phyloP scores from a whole-genome alignment of 1,140 invertebrate genomes.

The Nixonia krombeini region DNA sequence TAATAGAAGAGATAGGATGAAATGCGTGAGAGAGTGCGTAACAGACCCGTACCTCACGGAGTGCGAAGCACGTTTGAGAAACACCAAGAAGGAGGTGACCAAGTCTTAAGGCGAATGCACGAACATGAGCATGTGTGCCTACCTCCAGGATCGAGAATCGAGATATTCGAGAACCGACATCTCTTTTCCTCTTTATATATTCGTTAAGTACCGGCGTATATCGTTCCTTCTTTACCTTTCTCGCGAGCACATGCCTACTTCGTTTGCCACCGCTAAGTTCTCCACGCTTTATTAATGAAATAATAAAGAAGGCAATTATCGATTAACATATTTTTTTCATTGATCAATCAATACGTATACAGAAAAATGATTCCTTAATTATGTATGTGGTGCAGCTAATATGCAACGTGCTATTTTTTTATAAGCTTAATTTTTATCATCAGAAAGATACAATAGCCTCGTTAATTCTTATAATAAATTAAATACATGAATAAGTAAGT shows the following conservation, averaged over 20 bases:
- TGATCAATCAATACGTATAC: too few species aligned
- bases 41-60: constrained; percentile 67
- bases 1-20: neutral
- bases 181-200: constrained; percentile 34
- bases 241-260: constrained; percentile 19
- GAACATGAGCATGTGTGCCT: constrained; percentile 60
- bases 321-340: too few species aligned
- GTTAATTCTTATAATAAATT: too few species aligned
- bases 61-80: constrained; percentile 71
- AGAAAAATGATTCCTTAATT: too few species aligned
- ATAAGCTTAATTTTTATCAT: too few species aligned
- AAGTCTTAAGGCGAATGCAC: constrained; percentile 64
- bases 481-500: too few species aligned
- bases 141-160: constrained; percentile 52
- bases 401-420: too few species aligned
- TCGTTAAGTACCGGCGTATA: constrained; percentile 1
- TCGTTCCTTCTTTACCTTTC: constrained; percentile 40
- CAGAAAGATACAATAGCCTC: too few species aligned
- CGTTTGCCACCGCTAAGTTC: constrained; percentile 23
- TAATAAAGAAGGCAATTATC: neutral
- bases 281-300: constrained; percentile 19
- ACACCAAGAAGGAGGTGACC: constrained; percentile 65
- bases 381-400: too few species aligned
- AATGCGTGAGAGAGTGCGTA: constrained; percentile 53
- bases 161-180: constrained; percentile 62